Percentiles rank a stretch among this genome's conserved stretches.
These are phyloP conservation scores for Tanypteryx hageni DNA, from an alignment of 2,888 invertebrate genomes.

Conservation along the genomic window DNA sequence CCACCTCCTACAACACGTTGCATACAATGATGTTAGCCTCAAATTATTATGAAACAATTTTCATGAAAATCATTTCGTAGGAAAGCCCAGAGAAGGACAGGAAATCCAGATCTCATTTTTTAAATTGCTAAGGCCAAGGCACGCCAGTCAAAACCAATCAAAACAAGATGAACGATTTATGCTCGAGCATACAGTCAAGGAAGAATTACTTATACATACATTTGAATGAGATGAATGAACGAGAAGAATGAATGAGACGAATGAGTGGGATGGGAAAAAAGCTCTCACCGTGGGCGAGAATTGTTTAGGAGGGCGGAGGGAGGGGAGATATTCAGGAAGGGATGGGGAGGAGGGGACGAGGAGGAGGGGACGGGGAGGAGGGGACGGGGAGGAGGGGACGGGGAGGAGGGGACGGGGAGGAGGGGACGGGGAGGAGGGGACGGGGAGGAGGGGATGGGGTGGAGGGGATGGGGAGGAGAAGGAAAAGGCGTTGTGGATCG, in stretches of 20 bases:
- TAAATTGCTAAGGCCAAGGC: too few relatives aligned
- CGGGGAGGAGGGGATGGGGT: neutral
- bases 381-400: neutral
- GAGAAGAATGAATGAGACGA: conserved; percentile 35
- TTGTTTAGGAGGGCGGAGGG: conserved; percentile 2
- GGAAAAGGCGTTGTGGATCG: conserved; percentile 1
- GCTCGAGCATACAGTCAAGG: too few relatives aligned
- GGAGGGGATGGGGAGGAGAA: neutral
- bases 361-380: neutral
- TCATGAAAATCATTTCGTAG: too few relatives aligned
- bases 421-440: neutral
- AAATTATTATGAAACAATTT: too few relatives aligned
- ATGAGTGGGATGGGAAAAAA: conserved; percentile 14
- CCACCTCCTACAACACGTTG: too few relatives aligned
- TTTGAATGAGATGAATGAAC: neutral
- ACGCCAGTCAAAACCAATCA: too few relatives aligned
- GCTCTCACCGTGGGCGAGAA: conserved; percentile 43
- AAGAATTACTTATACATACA: too few relatives aligned
- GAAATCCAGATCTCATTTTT: too few relatives aligned
- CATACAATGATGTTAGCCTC: too few relatives aligned
- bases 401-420: neutral
- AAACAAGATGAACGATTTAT: too few relatives aligned
- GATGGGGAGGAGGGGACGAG: neutral
- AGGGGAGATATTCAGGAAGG: conserved; percentile 11
- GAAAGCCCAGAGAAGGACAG: too few relatives aligned